Evolutionary conservation across 2,888 invertebrate species (phyloP), one percentile per base, ranked within the genome.

Genomic region (Furcula furcula): DNA sequence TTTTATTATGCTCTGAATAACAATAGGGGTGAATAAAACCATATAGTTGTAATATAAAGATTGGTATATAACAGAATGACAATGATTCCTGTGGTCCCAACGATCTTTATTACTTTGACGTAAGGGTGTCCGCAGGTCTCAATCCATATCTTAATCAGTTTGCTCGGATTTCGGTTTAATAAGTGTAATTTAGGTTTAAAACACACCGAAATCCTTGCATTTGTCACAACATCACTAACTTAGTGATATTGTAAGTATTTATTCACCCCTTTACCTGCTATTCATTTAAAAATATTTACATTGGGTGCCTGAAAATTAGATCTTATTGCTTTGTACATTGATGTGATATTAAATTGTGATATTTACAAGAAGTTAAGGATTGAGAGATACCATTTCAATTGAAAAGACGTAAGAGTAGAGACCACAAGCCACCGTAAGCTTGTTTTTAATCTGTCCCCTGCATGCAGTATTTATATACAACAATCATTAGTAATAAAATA

Each of bases 351-450:
- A 34, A 9, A 41, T 36, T 40, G 38, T 35, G 34, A 29, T 39
- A 46, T 48, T 22, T 36, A 49, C 34, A 43, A 27, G n/a, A n/a
- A n/a, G n/a, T n/a, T n/a, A n/a, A n/a, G n/a, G 13, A 10, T 36
- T 11, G 4, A 25, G 12, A 18, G 47, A 29, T 33, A 29, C 15
- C 12, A 20, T 27, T 27, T 21, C 34, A 6, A 16, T 7, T 27
- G 9, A 10, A 10, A 1, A 20, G n/a, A 40, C 31, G 41, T 35
- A 10, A 49, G 32, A 27, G 42, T 10, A 42, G 30, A 30, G 35
- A 50, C 54, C 57, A 54, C 62, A 63, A 55, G 63, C 58, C 57
- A 65, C 70, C 72, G 56, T 55, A 70, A 70, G 70, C 70, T 55
- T 44, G 35, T 19, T 7, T 31, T 38, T 25, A 50, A 40, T 65